Base-by-base conservation (phyloP, 2,797 vertebrate species). In the Oryzias dopingdopingensis region DNA sequence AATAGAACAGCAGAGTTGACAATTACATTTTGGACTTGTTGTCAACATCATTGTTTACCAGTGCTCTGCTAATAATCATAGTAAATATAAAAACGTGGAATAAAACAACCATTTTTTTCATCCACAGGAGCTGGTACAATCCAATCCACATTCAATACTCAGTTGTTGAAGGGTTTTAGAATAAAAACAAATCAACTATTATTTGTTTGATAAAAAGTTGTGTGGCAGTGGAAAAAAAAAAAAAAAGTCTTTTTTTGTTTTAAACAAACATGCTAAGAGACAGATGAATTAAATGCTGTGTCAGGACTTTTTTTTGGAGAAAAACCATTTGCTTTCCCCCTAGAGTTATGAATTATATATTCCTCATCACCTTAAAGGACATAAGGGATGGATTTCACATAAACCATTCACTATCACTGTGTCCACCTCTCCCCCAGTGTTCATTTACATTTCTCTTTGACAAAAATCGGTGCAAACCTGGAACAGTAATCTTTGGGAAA, bases 281-380 rank as follows among this genome's bases (percentile, higher is more conserved):
- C 67, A 88, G 87, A 90, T 87, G 64, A 87, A 86, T 90, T 81
- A 60, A 48, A 58, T 86, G 86, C 88, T 90, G 85, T 76, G 79
- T 90, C 85, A 86, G 83, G 82, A 74, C 65, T 89, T 89, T 32
- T 6, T 32, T 89, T 86, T 73, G 56, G 18, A 18, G 18, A 18
- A 18, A 84, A 85, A 89, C 86, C 90, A 86, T 88, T 89, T 90
- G 81, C 81, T 88, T 77, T 83, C 84, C 88, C 84, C 85, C 88
- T 65, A 67, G 70, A 71, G 76, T 80, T 80, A 91, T 92, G 88
- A 92, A 92, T 92, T 90, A 93, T 92, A 83, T 76, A 92, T 91
- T 77, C 69, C 62, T 83, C 82, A 83, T 89, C 86, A 88, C 86
- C 89, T 84, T 59, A 61, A 74, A 81, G 85, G 87, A 90, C 77